Percentiles rank a stretch among this genome's conserved stretches.
phyloP scores from a whole-genome alignment of 2,888 invertebrate species.

The Stictocephala bisonia region DNA sequence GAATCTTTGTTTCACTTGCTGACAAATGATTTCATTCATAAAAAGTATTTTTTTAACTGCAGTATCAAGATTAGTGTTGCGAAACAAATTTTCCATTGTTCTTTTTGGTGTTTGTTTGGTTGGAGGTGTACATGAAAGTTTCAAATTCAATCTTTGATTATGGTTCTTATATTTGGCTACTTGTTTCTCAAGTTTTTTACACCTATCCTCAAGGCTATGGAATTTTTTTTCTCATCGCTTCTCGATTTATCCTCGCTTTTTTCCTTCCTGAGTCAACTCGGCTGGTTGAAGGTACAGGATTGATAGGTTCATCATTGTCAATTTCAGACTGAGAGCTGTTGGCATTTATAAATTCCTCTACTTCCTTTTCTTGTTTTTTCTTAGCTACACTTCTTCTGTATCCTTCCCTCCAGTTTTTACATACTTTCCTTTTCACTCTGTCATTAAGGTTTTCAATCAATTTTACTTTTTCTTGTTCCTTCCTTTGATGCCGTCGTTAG shows the following conservation, averaged over 20 bases:
- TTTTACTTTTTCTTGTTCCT: neutral
- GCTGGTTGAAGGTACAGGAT: constrained; percentile 27
- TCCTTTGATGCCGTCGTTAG: constrained; percentile 6
- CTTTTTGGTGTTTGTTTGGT: neutral
- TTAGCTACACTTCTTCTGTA: constrained; percentile 19
- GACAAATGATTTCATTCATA: constrained; percentile 24
- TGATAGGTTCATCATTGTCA: neutral
- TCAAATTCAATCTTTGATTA: constrained; percentile 18
- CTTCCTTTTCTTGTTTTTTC: constrained; percentile 10
- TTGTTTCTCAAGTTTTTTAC: constrained; percentile 9
- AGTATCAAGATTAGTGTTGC: neutral
- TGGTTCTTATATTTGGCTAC: neutral
- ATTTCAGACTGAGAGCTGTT: neutral
- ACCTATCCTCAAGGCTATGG: neutral
- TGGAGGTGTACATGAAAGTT: neutral
- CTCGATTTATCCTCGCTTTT: constrained; percentile 17
- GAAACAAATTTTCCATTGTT: neutral
- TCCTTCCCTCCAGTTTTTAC: constrained; percentile 10
- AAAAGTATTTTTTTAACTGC: constrained; percentile 1
- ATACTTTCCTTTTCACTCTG: neutral
- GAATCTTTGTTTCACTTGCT: constrained; percentile 9
- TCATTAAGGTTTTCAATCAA: neutral
- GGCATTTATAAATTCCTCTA: neutral
- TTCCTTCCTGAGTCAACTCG: constrained; percentile 8
- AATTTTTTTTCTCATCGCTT: constrained; percentile 30